Evolutionary conservation across 2,797 vertebrate genomes (phyloP).

Genomic region (Cossypha dichroa): DNA sequence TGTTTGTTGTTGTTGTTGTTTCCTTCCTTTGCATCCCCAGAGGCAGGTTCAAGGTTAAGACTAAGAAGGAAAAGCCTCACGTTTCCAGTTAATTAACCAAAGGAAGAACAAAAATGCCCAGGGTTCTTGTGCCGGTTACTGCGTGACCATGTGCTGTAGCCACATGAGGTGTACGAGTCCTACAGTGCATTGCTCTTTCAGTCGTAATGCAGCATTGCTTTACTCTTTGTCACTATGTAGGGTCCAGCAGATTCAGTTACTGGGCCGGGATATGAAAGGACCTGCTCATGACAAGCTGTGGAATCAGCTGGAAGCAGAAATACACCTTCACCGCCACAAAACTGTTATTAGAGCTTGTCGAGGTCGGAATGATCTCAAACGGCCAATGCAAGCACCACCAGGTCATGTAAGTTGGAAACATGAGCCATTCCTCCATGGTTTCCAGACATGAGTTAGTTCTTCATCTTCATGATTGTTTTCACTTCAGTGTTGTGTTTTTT

Average conservation of each 20-base stretch:
- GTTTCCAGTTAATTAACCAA: not conserved
- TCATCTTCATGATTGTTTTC: not conserved
- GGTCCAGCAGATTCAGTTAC: constrained; percentile 96
- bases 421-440: not conserved
- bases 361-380: constrained; percentile 93
- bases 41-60: not conserved
- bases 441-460: not conserved
- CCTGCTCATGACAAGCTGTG: constrained; percentile 98
- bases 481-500: not conserved
- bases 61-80: not conserved
- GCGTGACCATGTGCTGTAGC: fast-evolving
- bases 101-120: not conserved
- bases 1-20: not conserved
- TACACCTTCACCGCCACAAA: constrained; percentile 98
- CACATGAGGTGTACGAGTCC: not conserved
- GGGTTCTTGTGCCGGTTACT: not conserved
- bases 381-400: constrained; percentile 88
- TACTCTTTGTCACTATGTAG: constrained; percentile 63
- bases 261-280: constrained; percentile 98
- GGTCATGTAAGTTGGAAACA: constrained; percentile 86
- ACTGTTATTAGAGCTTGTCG: constrained; percentile 96
- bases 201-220: not conserved
- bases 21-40: not conserved
- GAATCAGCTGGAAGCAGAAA: constrained; percentile 98
- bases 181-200: not conserved